Base-by-base conservation (phyloP, 2,797 vertebrate species). In the Amblyraja radiata region DNA sequence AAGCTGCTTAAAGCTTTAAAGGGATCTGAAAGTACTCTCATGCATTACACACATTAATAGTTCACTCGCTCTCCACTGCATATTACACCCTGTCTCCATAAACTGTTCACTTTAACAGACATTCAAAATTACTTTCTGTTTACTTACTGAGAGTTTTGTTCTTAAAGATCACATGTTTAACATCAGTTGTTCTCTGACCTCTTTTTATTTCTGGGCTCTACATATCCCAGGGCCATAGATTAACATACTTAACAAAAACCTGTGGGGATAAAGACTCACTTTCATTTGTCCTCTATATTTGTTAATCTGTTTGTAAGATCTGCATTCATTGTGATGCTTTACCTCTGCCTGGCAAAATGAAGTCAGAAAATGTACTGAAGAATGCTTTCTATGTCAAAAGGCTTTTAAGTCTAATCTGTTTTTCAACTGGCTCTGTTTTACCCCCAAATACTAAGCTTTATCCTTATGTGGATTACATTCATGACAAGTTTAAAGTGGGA, bases 91-190 rank as follows among this genome's bases (percentile, higher is more conserved):
- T 10, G 39, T 46, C 90, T 92, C 36, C 25, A 2, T 14, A 58
- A 21, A 54, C 28, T 74, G 73, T 39, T 54, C 71, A 76, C 46
- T 76, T 16, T 23, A 74, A 54, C 10, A 54, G 68, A 92, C 13
- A n/a, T 54, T 92, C 71, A 46, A 73, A 74, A 92, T 39, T 74
- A 73, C 68, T 46, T 54, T 92, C 32, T 92, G 71, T 92, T 74
- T 76, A 74, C 39, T 36, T 88, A 68, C 71, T 25, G 74, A 23
- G 46, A 92, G 39, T 54, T 92, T 76, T 74, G 61, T 68, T 65
- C 61, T 79, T 91, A 68, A 94, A 93, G 93, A 93, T 94, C 93
- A 93, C 93, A 94, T 93, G 81, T 94, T 81, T 93, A 94, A 93
- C 93, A 93, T 93, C 93, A 94, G 93, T 93, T 94, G 88, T 93